Evolutionary conservation across 1,140 invertebrate species (phyloP).

Genomic region (Danaus plexippus): DNA sequence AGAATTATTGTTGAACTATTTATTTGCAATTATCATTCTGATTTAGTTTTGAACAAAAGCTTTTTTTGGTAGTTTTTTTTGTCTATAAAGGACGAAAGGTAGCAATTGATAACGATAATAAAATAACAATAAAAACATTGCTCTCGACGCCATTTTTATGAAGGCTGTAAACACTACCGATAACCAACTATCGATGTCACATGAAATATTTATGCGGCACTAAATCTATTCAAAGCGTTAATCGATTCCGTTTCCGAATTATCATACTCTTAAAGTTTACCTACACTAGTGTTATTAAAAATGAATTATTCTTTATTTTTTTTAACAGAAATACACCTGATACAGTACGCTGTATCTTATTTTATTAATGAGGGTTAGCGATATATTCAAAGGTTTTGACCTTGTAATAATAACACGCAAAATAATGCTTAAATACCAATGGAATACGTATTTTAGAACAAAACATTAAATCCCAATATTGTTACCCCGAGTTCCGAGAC

Average conservation of each 20-base stretch:
- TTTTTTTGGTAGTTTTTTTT: too few relatives aligned
- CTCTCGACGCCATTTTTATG: conserved; percentile 39
- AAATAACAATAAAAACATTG: conserved; percentile 35
- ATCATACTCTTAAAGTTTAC: conserved; percentile 5
- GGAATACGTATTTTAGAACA: conserved; percentile 9
- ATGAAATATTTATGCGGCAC: conserved; percentile 46
- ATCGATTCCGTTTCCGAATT: conserved; percentile 29
- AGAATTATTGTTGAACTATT: too few relatives aligned
- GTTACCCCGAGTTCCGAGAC: conserved; percentile 1
- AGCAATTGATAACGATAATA: conserved; percentile 29
- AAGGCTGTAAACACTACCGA: conserved; percentile 40
- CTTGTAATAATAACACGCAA: too few relatives aligned
- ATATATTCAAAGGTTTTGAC: too few relatives aligned
- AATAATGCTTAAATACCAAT: neutral
- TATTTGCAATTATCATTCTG: too few relatives aligned
- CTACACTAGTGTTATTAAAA: too few relatives aligned
- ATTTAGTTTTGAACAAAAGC: too few relatives aligned
- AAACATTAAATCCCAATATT: conserved; percentile 1
- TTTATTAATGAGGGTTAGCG: too few relatives aligned
- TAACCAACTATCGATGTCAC: conserved; percentile 46
- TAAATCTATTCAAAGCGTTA: conserved; percentile 35
- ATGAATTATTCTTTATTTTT: too few relatives aligned
- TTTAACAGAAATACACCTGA: too few relatives aligned
- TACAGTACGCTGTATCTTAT: too few relatives aligned
- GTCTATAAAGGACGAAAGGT: conserved; percentile 20